Conservation (phyloP, 2,113 vertebrate species). For the Harpagus bidentatus region DNA sequence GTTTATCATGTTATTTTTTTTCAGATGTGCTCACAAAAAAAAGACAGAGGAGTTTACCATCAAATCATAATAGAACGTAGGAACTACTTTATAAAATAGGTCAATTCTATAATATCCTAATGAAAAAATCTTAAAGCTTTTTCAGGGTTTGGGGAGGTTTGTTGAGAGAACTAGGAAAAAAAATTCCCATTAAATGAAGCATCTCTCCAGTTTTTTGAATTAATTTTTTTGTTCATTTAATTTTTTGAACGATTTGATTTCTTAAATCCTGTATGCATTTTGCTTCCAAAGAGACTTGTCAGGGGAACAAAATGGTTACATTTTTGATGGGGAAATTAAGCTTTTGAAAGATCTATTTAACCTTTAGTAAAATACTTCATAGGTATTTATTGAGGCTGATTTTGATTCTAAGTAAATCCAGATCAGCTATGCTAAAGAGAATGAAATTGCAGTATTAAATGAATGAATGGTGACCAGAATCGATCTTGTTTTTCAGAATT, state of each 20-base stretch:
- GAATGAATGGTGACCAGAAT: not conserved
- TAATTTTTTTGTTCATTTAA: not conserved
- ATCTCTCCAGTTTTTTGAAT: not conserved
- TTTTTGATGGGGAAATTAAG: not conserved
- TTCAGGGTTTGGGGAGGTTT: not conserved
- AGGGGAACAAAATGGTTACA: not conserved
- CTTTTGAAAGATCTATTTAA: not conserved
- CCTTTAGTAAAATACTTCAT: not conserved
- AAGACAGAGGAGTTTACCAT: not conserved
- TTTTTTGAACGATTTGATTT: not conserved
- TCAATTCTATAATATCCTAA: not conserved
- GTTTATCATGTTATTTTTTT: not conserved
- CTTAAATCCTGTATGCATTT: not conserved
- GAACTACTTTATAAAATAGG: not conserved
- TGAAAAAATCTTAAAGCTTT: not conserved
- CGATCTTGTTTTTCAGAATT: not conserved
- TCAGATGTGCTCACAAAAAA: not conserved
- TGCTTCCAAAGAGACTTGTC: not conserved
- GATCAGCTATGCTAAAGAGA: not conserved
- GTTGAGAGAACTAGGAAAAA: not conserved
- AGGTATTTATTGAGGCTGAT: not conserved
- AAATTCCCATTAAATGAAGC: not conserved
- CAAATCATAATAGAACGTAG: not conserved
- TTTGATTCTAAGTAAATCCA: not conserved
- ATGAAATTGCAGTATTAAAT: not conserved